Conservation (phyloP, 1,140 invertebrate species). For the Calliphora vicina region DNA sequence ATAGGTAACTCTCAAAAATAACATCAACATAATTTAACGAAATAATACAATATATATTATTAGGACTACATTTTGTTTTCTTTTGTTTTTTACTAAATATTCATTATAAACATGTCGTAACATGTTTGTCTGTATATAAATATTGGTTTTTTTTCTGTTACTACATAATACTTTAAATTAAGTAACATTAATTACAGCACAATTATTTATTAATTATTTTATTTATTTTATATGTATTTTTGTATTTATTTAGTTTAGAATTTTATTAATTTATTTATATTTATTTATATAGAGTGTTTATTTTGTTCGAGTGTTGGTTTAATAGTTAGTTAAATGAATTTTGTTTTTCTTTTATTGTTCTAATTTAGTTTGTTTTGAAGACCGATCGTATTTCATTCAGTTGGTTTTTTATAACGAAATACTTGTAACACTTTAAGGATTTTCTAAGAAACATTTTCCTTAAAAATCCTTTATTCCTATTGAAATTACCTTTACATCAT, state of each 20-base stretch:
- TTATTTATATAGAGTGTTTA: neutral
- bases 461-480: too few species aligned
- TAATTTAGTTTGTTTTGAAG: neutral
- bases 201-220: neutral
- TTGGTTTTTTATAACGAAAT: too few species aligned
- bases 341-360: neutral
- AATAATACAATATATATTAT: neutral
- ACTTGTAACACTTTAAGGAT: too few species aligned
- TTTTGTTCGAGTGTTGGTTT: too few species aligned
- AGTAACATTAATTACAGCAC: neutral
- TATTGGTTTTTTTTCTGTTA: neutral
- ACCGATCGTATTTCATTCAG: neutral
- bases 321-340: neutral
- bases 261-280: neutral
- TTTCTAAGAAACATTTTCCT: too few species aligned
- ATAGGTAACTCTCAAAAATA: neutral
- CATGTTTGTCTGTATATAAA: neutral
- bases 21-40: neutral
- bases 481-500: too few species aligned
- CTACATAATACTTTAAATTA: neutral
- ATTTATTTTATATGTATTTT: neutral
- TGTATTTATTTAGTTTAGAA: neutral
- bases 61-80: neutral
- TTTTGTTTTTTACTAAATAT: neutral
- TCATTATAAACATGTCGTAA: too few species aligned